Percentiles rank a stretch among this genome's conserved stretches.
phyloP scores from a whole-genome alignment of 1,140 invertebrate species.

The Dolichoris vasculosae region DNA sequence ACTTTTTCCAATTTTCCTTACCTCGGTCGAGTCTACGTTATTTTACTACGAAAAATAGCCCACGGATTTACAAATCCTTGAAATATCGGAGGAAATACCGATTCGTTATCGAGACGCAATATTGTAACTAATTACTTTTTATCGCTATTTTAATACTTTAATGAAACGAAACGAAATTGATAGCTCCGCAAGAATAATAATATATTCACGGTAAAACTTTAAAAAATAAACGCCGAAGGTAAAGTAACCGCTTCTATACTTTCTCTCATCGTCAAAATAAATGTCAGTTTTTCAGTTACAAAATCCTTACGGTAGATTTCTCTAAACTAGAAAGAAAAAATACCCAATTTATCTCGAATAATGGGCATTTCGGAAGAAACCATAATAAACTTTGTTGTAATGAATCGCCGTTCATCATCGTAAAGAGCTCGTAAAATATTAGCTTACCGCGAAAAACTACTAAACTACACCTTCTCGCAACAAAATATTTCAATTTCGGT shows the following conservation, averaged over 20 bases:
- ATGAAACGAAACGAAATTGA: no score
- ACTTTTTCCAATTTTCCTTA: background rate
- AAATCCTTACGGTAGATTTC: background rate
- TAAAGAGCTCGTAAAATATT: constrained; percentile 36
- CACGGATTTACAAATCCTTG: no score
- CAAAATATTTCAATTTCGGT: constrained; percentile 41
- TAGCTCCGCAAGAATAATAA: background rate
- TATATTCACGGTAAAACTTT: background rate
- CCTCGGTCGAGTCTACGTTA: no score
- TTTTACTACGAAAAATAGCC: no score
- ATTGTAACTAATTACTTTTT: no score
- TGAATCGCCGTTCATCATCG: constrained; percentile 23
- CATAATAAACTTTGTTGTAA: background rate
- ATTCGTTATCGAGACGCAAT: no score
- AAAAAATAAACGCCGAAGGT: background rate
- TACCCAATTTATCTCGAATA: background rate
- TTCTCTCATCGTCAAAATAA: background rate
- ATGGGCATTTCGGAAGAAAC: background rate
- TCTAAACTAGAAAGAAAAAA: background rate
- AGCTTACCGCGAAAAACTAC: constrained; percentile 1
- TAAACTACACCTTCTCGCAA: background rate
- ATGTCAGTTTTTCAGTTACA: background rate
- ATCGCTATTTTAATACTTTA: no score
- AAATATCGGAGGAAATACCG: no score
- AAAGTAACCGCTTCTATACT: background rate